Evolutionary conservation across 2,113 vertebrate species (phyloP).

Genomic region (Chauna torquata): DNA sequence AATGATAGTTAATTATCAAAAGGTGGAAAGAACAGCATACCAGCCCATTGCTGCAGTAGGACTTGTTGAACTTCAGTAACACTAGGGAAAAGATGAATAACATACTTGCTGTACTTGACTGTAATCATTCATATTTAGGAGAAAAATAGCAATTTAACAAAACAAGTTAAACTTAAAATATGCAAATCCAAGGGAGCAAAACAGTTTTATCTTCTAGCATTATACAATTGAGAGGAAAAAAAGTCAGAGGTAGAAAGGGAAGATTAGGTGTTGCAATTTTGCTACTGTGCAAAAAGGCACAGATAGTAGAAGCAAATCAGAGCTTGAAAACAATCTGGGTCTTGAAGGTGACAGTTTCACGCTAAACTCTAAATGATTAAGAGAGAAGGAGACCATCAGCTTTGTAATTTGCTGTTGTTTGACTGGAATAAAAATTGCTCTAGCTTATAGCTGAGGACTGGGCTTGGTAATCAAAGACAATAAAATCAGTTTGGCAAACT

Average conservation of each 20-base stretch:
- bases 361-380: background rate
- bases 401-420: background rate
- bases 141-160: background rate
- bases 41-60: background rate
- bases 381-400: background rate
- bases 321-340: background rate
- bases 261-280: background rate
- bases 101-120: background rate
- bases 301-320: background rate
- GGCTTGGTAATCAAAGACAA: background rate
- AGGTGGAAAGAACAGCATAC: background rate
- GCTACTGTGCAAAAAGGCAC: background rate
- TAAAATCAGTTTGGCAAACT: background rate
- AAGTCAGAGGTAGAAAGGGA: background rate
- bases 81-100: background rate
- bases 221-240: background rate
- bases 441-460: background rate
- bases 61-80: background rate
- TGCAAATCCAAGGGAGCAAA: background rate
- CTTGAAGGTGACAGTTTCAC: background rate
- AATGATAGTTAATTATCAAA: background rate
- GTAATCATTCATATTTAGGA: background rate
- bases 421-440: background rate
- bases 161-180: conserved; percentile 1
- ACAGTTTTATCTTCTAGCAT: background rate